phyloP scores from a whole-genome alignment of 2,797 vertebrate genomes.

The Yasuhikotakia modesta region DNA sequence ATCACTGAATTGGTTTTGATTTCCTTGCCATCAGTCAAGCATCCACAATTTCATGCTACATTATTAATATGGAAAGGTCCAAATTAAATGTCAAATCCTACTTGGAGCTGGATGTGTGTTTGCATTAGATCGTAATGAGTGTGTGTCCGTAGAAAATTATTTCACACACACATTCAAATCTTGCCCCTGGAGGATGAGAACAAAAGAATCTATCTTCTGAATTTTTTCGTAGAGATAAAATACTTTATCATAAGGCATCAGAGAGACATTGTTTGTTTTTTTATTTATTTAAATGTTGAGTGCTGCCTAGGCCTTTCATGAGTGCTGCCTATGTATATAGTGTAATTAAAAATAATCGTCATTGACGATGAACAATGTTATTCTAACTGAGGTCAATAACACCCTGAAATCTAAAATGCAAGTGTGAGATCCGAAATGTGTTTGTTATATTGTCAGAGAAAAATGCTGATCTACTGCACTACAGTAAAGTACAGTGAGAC shows the following conservation, averaged over 20 bases:
- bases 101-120: slow-evolving; percentile 43
- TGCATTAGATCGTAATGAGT: slow-evolving; percentile 52
- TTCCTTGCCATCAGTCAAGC: slow-evolving; percentile 52
- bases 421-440: slow-evolving; percentile 12
- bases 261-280: background rate
- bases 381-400: background rate
- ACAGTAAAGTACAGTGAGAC: background rate
- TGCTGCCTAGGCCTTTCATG: too few species aligned
- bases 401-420: background rate
- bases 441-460: slow-evolving; percentile 1
- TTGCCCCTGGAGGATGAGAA: slow-evolving; percentile 8
- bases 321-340: too few species aligned
- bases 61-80: slow-evolving; percentile 50
- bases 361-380: too few species aligned
- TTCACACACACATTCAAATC: slow-evolving; percentile 13
- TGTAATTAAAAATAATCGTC: too few species aligned
- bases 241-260: background rate
- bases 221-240: slow-evolving; percentile 1
- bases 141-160: slow-evolving; percentile 40
- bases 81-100: slow-evolving; percentile 61
- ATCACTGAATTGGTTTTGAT: slow-evolving; percentile 47
- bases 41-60: slow-evolving; percentile 53
- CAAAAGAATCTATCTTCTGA: slow-evolving; percentile 12
- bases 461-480: background rate
- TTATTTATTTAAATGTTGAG: too few species aligned